Evolutionary conservation across 2,113 vertebrate genomes (phyloP).

Genomic region (Catharus fuscescens): DNA sequence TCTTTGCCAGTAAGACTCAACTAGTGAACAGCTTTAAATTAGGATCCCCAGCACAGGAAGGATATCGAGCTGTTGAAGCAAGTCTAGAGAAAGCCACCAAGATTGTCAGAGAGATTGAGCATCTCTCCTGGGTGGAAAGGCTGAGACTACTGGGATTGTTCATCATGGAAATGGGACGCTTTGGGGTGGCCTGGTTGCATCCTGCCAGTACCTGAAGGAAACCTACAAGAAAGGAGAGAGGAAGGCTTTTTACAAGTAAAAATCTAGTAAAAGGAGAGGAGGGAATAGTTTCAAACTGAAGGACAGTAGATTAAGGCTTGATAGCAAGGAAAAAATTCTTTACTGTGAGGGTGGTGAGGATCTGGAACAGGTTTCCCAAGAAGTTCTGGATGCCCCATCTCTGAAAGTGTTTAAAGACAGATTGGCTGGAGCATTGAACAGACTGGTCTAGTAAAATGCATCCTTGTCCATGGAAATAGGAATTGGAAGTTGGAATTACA

Average conservation of each 20-base stretch:
- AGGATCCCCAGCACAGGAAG: neutral
- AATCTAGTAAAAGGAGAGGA: neutral
- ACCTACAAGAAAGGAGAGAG: neutral
- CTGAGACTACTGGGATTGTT: neutral
- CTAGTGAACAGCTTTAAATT: neutral
- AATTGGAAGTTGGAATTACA: neutral
- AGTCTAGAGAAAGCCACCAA: neutral
- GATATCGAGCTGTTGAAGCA: rapidly evolving
- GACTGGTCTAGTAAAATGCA: neutral
- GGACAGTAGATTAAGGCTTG: neutral
- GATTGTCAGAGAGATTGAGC: too few species aligned
- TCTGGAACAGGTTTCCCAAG: neutral
- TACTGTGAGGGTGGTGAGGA: neutral
- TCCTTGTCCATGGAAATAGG: neutral
- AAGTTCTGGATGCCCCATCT: neutral
- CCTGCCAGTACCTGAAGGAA: neutral
- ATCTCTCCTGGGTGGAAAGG: neutral
- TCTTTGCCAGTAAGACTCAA: neutral
- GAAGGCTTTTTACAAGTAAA: neutral
- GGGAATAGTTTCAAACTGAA: neutral
- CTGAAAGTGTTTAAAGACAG: neutral
- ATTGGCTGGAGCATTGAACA: neutral
- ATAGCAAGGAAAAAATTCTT: neutral
- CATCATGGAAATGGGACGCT: neutral
- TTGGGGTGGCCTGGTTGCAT: neutral